A percentile compares a stretch with the other conserved stretches of the same genome.
phyloP scores from a whole-genome alignment of 2,888 invertebrate species.

The Dynastes maya region DNA sequence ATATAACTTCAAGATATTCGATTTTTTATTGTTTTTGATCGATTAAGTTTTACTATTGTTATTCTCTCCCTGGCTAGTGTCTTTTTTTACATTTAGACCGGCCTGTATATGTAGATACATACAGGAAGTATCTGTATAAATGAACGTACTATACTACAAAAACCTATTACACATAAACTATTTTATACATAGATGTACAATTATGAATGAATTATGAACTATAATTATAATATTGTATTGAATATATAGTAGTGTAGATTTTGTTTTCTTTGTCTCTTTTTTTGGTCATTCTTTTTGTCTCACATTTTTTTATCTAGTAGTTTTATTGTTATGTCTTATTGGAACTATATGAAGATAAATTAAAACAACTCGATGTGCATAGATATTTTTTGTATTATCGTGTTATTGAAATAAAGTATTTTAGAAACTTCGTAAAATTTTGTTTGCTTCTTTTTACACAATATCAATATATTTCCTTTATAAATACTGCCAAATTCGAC shows the following conservation, averaged over 20 bases:
- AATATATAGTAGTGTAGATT: constrained; percentile 1
- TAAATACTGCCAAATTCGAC: no score
- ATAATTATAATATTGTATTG: not conserved
- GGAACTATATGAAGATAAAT: constrained; percentile 19
- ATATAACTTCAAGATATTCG: no score
- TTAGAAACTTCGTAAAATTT: constrained; percentile 19
- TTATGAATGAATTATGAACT: not conserved
- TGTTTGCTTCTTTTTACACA: not conserved
- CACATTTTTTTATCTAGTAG: constrained; percentile 21
- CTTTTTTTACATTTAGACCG: not conserved
- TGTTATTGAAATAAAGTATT: constrained; percentile 40
- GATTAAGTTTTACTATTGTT: no score
- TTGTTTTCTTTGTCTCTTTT: constrained; percentile 6
- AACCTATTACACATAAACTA: not conserved
- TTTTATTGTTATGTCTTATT: constrained; percentile 34
- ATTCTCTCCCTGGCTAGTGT: not conserved
- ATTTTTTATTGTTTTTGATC: no score
- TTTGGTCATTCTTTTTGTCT: not conserved
- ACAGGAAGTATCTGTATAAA: not conserved
- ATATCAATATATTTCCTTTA: no score
- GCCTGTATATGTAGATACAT: constrained; percentile 5
- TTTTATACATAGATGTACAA: constrained; percentile 1
- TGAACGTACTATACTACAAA: no score
- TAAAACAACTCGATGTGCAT: constrained; percentile 32
- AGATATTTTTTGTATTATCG: constrained; percentile 23